A percentile compares a stretch with the other conserved stretches of the same genome.
phyloP scores from a whole-genome alignment of 2,888 invertebrate species.

The Empis livida region DNA sequence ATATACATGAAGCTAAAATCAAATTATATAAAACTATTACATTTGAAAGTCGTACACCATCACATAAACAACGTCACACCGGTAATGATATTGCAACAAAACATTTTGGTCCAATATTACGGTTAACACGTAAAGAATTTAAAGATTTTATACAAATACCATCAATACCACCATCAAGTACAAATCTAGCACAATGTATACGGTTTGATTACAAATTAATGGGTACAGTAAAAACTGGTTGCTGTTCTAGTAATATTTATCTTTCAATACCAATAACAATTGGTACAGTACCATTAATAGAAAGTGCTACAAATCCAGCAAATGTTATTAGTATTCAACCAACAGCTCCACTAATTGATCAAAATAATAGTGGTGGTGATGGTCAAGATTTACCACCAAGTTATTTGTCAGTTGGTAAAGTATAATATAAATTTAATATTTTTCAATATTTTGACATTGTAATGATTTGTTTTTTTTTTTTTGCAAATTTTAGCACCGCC shows the following conservation, averaged over 20 bases:
- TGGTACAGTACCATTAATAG: constrained; percentile 22
- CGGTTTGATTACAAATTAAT: constrained; percentile 26
- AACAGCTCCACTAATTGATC: background rate
- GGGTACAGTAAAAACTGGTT: constrained; percentile 24
- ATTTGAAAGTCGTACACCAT: background rate
- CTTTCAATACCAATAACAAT: constrained; percentile 24
- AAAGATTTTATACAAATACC: constrained; percentile 46
- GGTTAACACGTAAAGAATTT: constrained; percentile 43
- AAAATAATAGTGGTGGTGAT: background rate
- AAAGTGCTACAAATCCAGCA: background rate
- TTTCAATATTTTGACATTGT: background rate
- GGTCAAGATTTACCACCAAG: background rate
- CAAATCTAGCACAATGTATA: constrained; percentile 26
- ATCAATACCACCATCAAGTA: constrained; percentile 56
- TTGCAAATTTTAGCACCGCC: constrained; percentile 11
- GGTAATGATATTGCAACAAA: constrained; percentile 20
- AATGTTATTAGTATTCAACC: constrained; percentile 5
- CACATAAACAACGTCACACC: background rate
- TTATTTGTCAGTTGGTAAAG: background rate
- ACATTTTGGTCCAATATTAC: constrained; percentile 41
- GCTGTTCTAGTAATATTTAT: constrained; percentile 25
- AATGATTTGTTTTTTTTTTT: background rate
- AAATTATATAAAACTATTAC: background rate
- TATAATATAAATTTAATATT: background rate
- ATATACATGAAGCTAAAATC: constrained; percentile 18